phyloP scores from a whole-genome alignment of 2,888 invertebrate species.

The Hemithea aestivaria region DNA sequence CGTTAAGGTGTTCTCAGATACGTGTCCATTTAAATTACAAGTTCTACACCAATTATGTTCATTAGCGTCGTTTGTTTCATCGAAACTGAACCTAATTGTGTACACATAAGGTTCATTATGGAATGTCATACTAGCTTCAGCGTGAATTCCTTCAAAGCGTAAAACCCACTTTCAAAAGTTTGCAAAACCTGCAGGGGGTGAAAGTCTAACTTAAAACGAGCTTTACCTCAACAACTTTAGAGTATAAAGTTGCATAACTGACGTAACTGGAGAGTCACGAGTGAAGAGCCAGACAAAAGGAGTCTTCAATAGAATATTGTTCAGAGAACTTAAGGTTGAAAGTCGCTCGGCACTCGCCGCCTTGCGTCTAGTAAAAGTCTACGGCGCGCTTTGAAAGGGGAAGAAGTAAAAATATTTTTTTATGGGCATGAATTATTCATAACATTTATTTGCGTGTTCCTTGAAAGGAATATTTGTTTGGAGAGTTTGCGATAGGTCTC shows the following conservation, averaged over 20 bases:
- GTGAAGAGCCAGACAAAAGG: constrained; percentile 37
- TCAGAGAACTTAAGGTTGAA: constrained; percentile 33
- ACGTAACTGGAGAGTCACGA: constrained; percentile 14
- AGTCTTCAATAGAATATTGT: constrained; percentile 46
- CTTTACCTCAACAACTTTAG: constrained; percentile 17
- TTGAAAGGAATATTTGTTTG: constrained; percentile 37
- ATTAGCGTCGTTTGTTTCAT: too few species aligned
- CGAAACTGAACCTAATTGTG: background rate
- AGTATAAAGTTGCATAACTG: constrained; percentile 25
- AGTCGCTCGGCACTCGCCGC: constrained; percentile 30
- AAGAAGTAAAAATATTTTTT: constrained; percentile 47
- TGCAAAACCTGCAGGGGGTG: constrained; percentile 4
- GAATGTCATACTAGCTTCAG: constrained; percentile 1
- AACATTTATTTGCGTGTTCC: constrained; percentile 41
- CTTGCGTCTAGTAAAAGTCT: constrained; percentile 21
- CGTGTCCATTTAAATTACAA: too few species aligned
- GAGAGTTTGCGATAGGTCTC: constrained; percentile 11
- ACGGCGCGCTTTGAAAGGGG: constrained; percentile 36
- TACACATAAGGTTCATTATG: constrained; percentile 3
- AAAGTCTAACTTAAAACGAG: constrained; percentile 16
- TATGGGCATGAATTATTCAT: constrained; percentile 49
- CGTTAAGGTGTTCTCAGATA: too few species aligned
- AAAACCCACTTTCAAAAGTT: constrained; percentile 19
- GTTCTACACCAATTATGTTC: too few species aligned
- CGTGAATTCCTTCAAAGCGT: constrained; percentile 11